phyloP scores from a whole-genome alignment of 2,113 vertebrate species.

The Vulpes ferrilata region DNA sequence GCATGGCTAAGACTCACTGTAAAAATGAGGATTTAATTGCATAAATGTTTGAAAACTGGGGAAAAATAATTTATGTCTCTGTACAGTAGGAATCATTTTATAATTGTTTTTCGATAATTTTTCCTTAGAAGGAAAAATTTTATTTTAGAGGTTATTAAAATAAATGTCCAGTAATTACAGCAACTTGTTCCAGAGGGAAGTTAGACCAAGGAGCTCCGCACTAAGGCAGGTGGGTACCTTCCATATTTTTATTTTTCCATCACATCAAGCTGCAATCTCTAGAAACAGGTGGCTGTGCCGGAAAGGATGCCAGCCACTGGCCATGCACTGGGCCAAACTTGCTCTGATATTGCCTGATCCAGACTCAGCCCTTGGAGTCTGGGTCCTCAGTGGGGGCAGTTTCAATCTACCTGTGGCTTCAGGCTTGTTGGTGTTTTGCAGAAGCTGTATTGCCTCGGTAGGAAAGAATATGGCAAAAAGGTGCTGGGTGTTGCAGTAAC shows the following conservation, averaged over 20 bases:
- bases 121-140: neutral
- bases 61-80: neutral
- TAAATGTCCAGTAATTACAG: neutral
- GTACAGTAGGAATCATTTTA: neutral
- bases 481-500: neutral
- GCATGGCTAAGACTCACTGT: neutral
- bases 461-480: neutral
- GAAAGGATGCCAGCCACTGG: neutral
- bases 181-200: neutral
- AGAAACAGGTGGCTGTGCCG: neutral
- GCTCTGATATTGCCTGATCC: neutral
- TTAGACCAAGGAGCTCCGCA: no score
- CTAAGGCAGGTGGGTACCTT: no score
- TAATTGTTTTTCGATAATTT: neutral
- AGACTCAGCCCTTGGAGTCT: neutral
- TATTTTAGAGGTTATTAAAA: neutral
- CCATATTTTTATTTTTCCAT: neutral
- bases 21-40: neutral
- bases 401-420: neutral
- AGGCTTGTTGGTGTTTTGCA: neutral
- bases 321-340: neutral
- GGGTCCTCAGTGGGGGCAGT: neutral
- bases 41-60: constrained; percentile 2
- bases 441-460: neutral
- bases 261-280: neutral